Conservation (phyloP, 2,113 vertebrate species). For the Carassius gibelio region DNA sequence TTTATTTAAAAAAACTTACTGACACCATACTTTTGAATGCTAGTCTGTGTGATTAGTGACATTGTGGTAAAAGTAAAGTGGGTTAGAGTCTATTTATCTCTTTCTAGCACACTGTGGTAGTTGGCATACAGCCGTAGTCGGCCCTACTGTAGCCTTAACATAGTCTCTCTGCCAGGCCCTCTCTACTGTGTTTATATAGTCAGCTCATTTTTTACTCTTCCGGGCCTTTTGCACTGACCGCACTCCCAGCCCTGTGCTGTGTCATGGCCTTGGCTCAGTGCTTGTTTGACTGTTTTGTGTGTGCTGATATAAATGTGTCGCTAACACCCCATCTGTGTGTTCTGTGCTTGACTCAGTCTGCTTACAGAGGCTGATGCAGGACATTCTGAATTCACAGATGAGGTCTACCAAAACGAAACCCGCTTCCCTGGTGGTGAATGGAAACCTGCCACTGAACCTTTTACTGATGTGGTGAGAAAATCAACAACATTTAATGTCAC, state of each 20-base stretch:
- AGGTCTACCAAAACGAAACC: slow-evolving; percentile 91
- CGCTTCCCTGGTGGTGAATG: slow-evolving; percentile 92
- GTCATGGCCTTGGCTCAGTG: not conserved
- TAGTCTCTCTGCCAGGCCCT: slow-evolving; percentile 18
- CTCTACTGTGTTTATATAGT: slow-evolving; percentile 58
- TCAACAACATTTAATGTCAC: not conserved
- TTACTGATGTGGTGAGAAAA: slow-evolving; percentile 87
- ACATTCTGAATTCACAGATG: slow-evolving; percentile 94
- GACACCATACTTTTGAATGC: not conserved
- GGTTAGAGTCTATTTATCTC: not conserved
- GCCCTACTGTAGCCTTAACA: slow-evolving; percentile 35
- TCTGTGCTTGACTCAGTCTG: slow-evolving; percentile 74
- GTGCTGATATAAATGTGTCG: not conserved
- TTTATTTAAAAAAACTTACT: not conserved
- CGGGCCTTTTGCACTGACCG: slow-evolving; percentile 31
- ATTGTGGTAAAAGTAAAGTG: not conserved
- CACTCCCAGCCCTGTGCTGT: not conserved
- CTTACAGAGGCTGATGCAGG: slow-evolving; percentile 94
- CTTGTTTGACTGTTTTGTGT: not conserved
- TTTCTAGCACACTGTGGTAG: slow-evolving; percentile 50
- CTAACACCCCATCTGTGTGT: not conserved
- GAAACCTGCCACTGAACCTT: slow-evolving; percentile 83
- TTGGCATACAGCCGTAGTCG: slow-evolving; percentile 50
- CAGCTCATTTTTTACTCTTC: slow-evolving; percentile 15
- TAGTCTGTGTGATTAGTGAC: not conserved